Percentiles rank a stretch among this genome's conserved stretches.
phyloP scores from a whole-genome alignment of 2,797 vertebrate species.

The Accipiter superciliosus region DNA sequence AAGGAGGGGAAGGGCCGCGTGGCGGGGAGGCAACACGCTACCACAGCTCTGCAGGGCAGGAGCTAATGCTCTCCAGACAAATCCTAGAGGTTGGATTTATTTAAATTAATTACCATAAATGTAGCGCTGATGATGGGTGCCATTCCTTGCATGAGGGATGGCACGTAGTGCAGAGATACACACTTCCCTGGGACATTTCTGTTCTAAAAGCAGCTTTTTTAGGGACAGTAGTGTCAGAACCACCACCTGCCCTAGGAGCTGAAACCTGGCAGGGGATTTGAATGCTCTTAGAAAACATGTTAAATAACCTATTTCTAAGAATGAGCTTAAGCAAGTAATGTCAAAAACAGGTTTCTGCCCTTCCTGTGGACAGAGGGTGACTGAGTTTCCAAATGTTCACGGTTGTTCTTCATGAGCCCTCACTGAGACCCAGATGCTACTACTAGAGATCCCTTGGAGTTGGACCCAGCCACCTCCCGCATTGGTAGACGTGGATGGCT shows the following conservation, averaged over 20 bases:
- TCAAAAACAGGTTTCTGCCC: background rate
- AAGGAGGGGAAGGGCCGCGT: background rate
- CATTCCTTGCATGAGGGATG: background rate
- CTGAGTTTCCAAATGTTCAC: accelerated
- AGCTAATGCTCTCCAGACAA: background rate
- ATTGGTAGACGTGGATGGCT: accelerated
- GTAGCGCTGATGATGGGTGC: background rate
- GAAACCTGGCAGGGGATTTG: background rate
- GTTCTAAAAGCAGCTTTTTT: background rate
- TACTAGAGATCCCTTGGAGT: background rate
- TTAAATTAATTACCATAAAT: background rate
- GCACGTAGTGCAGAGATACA: background rate
- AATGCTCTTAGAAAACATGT: background rate
- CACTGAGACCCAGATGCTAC: accelerated
- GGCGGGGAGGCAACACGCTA: accelerated
- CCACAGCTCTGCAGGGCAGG: background rate
- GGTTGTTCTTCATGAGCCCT: background rate
- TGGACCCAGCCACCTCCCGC: accelerated
- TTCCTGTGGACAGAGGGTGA: background rate
- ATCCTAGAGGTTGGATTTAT: background rate
- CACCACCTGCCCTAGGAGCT: background rate
- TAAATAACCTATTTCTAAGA: background rate
- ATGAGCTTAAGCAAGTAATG: background rate
- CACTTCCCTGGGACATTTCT: background rate
- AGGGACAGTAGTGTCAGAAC: background rate